Evolutionary conservation across 2,888 invertebrate species (phyloP).

Genomic region (Noctua fimbriata): DNA sequence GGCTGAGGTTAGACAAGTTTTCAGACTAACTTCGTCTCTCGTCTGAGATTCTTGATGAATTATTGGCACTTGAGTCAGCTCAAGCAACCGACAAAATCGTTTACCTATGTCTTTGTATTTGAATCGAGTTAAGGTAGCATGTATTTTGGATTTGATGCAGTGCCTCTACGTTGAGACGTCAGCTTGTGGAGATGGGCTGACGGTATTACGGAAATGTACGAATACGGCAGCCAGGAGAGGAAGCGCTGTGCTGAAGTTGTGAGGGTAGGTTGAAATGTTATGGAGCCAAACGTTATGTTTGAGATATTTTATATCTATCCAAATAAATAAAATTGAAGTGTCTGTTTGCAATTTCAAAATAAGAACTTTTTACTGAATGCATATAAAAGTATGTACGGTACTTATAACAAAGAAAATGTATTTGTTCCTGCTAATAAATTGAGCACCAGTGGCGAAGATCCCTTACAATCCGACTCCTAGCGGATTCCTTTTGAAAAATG

Average conservation of each 20-base stretch:
- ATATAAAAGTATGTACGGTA: background rate
- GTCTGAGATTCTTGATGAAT: constrained; percentile 3
- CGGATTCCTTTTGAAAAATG: no score
- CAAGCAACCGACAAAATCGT: background rate
- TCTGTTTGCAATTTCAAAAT: background rate
- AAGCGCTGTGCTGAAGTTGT: background rate
- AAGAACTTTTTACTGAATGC: background rate
- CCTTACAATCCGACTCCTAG: no score
- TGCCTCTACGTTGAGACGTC: constrained; percentile 30
- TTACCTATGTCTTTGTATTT: constrained; percentile 26
- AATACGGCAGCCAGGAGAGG: constrained; percentile 3
- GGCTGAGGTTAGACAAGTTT: background rate
- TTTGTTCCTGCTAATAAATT: no score
- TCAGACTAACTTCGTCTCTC: background rate
- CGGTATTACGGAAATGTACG: constrained; percentile 50
- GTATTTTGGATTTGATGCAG: constrained; percentile 33
- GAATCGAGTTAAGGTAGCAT: constrained; percentile 19
- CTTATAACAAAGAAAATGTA: no score
- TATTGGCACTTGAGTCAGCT: background rate
- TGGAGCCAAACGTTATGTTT: background rate
- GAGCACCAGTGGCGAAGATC: no score
- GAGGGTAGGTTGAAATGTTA: constrained; percentile 12
- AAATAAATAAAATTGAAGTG: background rate
- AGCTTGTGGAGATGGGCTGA: constrained; percentile 48
- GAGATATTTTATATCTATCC: background rate